Base-by-base conservation (phyloP, 2,888 invertebrate genomes). In the Ormyrus nitidulus region DNA sequence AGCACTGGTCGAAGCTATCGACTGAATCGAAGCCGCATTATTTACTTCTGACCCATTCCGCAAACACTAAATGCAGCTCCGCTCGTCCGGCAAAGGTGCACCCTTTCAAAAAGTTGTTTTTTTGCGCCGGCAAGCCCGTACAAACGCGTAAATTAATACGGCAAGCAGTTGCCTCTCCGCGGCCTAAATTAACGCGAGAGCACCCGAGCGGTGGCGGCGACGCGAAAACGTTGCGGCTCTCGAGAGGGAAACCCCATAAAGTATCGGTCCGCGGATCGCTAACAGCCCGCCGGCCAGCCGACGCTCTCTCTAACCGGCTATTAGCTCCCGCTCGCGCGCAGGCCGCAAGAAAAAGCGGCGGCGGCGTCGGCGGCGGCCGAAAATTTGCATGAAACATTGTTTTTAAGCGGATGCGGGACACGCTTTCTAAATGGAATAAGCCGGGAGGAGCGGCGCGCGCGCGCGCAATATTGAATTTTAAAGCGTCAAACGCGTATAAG, bases 391-490 rank as follows among this genome's bases (percentile, higher is more conserved):
- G 71, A n/a, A 53, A 58, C 76, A 59, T 61, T 59, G 72, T 71
- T 76, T 80, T 76, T 65, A 56, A 72, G 49, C 69, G 64, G 11
- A 74, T 70, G 53, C 53, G 66, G 64, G 19, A 78, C 72, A 53
- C 66, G 66, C 59, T 66, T 56, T 56, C 70, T 80, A 80, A 80
- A 75, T 80, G 68, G 66, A 68, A 71, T 71, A 61, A 71, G 62
- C 74, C 56, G 65, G 46, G 78, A n/a, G 72, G 10, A 10, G 54
- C 19, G 19, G 10, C 54, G 46, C 53, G 11, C 10, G n/a, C 49
- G 61, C 69, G 34, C 53, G 54, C 68, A 73, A 73, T 73, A 73
- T 78, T 78, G 73, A 79, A 79, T 79, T 79, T 74, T 74, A 75
- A 75, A 70, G 79, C 70, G 64, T 66, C 71, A 51, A 68, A 59